Evolutionary conservation across 2,888 invertebrate species (phyloP), one percentile per base, ranked within the genome.

Genomic region (Dasysyrphus tricinctus): DNA sequence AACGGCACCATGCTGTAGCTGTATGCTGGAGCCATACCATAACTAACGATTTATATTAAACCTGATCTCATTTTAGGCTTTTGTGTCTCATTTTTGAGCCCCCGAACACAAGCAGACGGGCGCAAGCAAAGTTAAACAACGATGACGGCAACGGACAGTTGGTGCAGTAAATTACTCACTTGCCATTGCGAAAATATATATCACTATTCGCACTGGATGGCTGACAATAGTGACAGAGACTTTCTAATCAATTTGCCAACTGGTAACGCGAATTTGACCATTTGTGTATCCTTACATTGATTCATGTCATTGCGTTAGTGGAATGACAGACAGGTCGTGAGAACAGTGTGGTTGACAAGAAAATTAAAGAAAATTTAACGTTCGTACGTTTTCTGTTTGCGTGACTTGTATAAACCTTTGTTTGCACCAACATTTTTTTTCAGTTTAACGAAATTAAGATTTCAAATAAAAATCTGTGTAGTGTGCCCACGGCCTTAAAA

Each of bases 211-310:
- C 24, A 59, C 16, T 42, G 16, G 19, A 8, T 29, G 49, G 61
- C 32, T 69, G 69, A 69, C 69, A 69, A 69, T 69, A 69, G 39
- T 51, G 72, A 59, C 54, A 67, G 69, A 74, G 86, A 82, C 78
- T 86, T 81, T 81, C 86, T 82, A 86, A 86, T 86, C 81, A 86
- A 86, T 86, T 86, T 86, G 86, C 86, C 86, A 86, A 81, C 78
- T 81, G 86, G 81, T 70, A 82, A 65, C 78, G 78, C 78, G 70
- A 75, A 86, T 81, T 82, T 82, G 78, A 78, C 70, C 86, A 86
- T 81, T 86, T 81, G 78, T 70, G 63, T 86, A 75, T 82, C 77
- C 80, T 77, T 77, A 85, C 77, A 77, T 80, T 85, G 85, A 85
- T 85, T 80, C 76, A 80, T 85, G 84, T 76, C 76, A 72, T 19